Base-by-base conservation (phyloP, 2,888 invertebrate species). In the Steinernema scapterisci region DNA sequence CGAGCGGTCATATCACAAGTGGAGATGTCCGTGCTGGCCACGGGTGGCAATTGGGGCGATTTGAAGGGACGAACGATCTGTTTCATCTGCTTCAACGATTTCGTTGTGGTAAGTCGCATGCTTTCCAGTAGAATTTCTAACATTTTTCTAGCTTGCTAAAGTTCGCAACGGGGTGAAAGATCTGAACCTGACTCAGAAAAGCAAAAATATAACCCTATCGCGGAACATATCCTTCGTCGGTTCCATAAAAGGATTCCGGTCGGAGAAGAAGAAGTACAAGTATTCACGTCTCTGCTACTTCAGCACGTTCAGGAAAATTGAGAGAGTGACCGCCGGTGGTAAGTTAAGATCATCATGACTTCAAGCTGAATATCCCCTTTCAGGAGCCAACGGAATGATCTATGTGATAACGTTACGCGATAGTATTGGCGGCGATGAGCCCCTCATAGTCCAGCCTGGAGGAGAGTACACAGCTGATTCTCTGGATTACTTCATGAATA, bases 61-160 rank as follows among this genome's bases (percentile, higher is more conserved):
- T 93, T 94, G 19, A 92, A 94, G 82, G 95, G 95, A 72, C 93
- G 93, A 88, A 92, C 92, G 81, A 91, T 97, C 78, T 92, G 94
- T 81, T 90, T 97, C 80, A 95, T 95, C 89, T 90, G 97, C 38
- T 97, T 97, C 89, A 94, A 94, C 48, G 97, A 97, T 89, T 93
- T 93, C 77, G 91, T 97, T 88, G 95, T 95, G 90, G 94, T 97
- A 86, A 81, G n/a, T n/a, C n/a, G n/a, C n/a, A n/a, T n/a, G n/a
- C n/a, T n/a, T n/a, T n/a, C n/a, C n/a, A n/a, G n/a, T n/a, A n/a
- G n/a, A n/a, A n/a, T 38, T 9, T 38, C 38, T 73, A 11, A 48
- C 19, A 46, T 9, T 16, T 11, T 56, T 51, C 70, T 9, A 73
- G 73, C 46, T 73, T 23, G 70, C 52, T 16, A 73, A 52, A n/a